These are phyloP conservation scores for Drosophila rubida DNA, from an alignment of 2,888 invertebrate genomes.

Conservation along the genomic window DNA sequence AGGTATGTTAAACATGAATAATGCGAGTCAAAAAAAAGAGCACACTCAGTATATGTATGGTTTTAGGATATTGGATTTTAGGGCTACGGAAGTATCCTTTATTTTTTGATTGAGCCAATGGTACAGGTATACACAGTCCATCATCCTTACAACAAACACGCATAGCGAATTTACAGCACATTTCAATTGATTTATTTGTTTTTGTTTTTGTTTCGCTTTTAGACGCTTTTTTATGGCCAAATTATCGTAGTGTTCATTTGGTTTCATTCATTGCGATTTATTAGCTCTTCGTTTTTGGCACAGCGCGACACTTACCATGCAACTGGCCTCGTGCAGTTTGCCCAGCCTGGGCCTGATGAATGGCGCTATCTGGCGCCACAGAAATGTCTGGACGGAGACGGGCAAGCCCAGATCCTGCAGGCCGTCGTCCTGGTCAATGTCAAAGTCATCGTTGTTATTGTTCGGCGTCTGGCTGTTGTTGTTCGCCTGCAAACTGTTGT, in stretches of 20 bases:
- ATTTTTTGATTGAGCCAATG: conserved; percentile 54
- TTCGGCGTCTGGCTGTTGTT: conserved; percentile 77
- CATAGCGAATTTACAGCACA: conserved; percentile 79
- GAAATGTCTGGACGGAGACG: conserved; percentile 97
- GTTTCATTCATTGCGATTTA: conserved; percentile 5
- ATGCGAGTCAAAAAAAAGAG: conserved; percentile 6
- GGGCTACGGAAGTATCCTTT: conserved; percentile 16
- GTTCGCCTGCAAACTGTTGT: conserved; percentile 70
- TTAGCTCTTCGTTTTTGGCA: conserved; percentile 2
- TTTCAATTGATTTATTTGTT: conserved; percentile 18
- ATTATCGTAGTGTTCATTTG: conserved; percentile 11
- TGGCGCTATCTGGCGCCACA: conserved; percentile 99
- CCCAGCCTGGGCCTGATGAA: conserved; percentile 98
- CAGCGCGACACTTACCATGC: conserved; percentile 91
- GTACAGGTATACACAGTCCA: conserved; percentile 40
- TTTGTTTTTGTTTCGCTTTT: not conserved
- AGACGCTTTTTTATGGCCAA: conserved; percentile 13
- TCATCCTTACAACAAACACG: conserved; percentile 74
- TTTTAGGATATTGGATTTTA: not conserved
- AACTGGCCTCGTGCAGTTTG: conserved; percentile 98
- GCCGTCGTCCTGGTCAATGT: conserved; percentile 87
- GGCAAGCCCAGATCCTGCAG: conserved; percentile 93
- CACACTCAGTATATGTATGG: conserved; percentile 14
- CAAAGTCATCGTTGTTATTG: conserved; percentile 82
- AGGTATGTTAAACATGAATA: not conserved